These are phyloP conservation scores for Drosophila robusta DNA, from an alignment of 2,888 invertebrate genomes.

Conservation along the genomic window DNA sequence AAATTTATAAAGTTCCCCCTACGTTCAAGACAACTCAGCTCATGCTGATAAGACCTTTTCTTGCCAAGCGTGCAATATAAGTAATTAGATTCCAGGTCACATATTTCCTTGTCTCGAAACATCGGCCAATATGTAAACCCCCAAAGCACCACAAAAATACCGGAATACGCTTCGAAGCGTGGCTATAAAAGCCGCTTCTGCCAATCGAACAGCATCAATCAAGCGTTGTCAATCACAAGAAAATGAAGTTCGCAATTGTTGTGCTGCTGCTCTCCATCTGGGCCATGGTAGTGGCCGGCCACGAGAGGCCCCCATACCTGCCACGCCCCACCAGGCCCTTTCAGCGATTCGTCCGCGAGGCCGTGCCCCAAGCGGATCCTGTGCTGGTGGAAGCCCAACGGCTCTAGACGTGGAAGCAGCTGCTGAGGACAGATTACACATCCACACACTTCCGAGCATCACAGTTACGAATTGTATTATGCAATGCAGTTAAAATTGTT, in stretches of 20 bases:
- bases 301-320: conserved; percentile 23
- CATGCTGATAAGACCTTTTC: conserved; percentile 1
- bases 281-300: conserved; percentile 23
- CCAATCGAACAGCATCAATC: conserved; percentile 19
- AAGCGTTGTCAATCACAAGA: conserved; percentile 1
- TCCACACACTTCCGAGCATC: neutral
- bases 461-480: neutral
- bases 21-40: neutral
- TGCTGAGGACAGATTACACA: neutral
- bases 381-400: neutral
- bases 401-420: neutral
- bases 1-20: neutral
- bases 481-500: neutral
- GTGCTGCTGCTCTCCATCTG: conserved; percentile 29
- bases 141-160: conserved; percentile 14
- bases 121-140: neutral
- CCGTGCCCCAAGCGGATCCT: neutral
- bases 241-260: conserved; percentile 34
- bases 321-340: conserved; percentile 30
- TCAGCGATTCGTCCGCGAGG: conserved; percentile 30
- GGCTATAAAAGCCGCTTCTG: conserved; percentile 24
- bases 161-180: neutral
- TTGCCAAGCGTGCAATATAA: neutral
- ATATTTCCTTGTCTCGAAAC: conserved; percentile 4
- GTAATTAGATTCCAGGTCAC: conserved; percentile 14